Base-by-base conservation (phyloP, 1,140 invertebrate genomes). In the Neodiprion pinetum region DNA sequence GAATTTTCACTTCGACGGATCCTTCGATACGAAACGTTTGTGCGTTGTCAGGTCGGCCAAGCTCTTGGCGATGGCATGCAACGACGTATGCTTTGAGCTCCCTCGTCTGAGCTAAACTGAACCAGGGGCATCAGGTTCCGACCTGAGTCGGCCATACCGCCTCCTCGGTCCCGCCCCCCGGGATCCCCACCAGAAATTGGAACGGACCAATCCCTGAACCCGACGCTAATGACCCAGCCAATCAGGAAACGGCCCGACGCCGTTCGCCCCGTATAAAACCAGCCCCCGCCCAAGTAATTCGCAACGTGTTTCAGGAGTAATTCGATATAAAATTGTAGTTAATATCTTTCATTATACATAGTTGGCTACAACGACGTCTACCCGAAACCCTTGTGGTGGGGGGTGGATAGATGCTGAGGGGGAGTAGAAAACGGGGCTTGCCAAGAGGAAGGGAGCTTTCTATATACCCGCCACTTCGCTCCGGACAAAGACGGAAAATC, bases 251-350 rank as follows among this genome's bases (percentile, higher is more conserved):
- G 75, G 76, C 80, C 61, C 77, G 79, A 72, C 76, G 75, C 77
- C 72, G 72, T 48, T 65, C 10, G 74, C 72, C 69, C 72, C 40
- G 61, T 40, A 48, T 72, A 78, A 72, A 69, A 67, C 74, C 72
- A 73, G 76, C 79, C 77, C 80, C 86, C 87, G 87, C 87, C 87
- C 86, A 84, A 84, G 83, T 87, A 87, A 88, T 88, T 87, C 85
- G 81, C 84, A 87, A 87, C 88, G 85, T 87, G 84, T 84, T 87
- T 84, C 87, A 84, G 81, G 85, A 81, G 86, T 89, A 89, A 89
- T 89, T 88, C 85, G 87, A 88, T 89, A 89, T 89, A 88, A 89
- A 88, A 89, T 89, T 88, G 86, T 87, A 89, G 85, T 87, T 89
- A 88, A 89, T 88, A 87, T 88, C 87, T 88, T 89, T 88, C 88